phyloP scores from a whole-genome alignment of 2,797 vertebrate species.

The Capromys pilorides region DNA sequence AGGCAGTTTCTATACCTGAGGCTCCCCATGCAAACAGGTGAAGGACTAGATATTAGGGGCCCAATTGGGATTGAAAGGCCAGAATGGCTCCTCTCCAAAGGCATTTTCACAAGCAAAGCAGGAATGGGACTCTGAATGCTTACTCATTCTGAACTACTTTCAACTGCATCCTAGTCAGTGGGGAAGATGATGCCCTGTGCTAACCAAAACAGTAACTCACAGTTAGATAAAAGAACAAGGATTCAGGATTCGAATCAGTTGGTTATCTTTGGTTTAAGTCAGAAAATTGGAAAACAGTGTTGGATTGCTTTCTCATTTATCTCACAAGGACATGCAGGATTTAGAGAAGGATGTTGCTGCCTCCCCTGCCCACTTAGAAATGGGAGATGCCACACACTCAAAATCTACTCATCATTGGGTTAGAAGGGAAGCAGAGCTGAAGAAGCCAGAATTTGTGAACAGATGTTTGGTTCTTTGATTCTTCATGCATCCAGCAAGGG shows the following conservation, averaged over 20 bases:
- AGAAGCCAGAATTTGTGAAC: neutral
- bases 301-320: neutral
- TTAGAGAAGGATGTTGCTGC: neutral
- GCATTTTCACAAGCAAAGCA: neutral
- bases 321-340: accelerated
- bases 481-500: neutral
- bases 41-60: neutral
- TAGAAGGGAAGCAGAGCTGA: neutral
- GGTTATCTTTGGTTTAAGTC: neutral
- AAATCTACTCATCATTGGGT: neutral
- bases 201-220: neutral
- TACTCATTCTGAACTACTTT: neutral
- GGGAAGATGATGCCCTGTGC: neutral
- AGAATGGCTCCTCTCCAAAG: neutral
- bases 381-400: neutral
- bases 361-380: neutral
- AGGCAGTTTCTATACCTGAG: neutral
- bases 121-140: neutral
- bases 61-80: neutral
- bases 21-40: neutral
- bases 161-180: neutral
- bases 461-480: neutral
- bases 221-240: neutral
- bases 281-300: neutral
- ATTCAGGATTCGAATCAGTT: neutral